A percentile compares a stretch with the other conserved stretches of the same genome.
Conservation (phyloP, 2,113 vertebrate species). For the Lontra canadensis region DNA sequence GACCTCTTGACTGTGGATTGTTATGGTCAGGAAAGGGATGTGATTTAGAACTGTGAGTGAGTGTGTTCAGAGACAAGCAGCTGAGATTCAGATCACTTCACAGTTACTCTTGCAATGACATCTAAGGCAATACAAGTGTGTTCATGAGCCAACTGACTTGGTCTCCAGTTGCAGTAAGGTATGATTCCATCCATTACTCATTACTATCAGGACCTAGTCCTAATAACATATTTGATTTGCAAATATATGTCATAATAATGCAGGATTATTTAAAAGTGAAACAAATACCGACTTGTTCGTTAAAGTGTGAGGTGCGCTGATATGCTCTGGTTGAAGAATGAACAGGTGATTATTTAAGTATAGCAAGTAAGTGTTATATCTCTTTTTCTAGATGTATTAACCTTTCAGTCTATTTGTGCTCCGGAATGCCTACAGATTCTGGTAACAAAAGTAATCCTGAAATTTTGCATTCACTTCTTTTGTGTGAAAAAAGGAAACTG, state of each 20-base stretch:
- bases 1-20: neutral
- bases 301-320: neutral
- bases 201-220: neutral
- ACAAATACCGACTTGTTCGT: neutral
- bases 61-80: neutral
- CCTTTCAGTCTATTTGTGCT: neutral
- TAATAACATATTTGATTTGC: constrained; percentile 28
- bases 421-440: neutral
- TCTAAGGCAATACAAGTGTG: neutral
- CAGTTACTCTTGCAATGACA: neutral
- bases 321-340: constrained; percentile 13
- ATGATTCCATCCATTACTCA: constrained; percentile 23
- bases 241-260: neutral
- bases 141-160: neutral
- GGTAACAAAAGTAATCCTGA: constrained; percentile 23
- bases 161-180: neutral
- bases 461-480: constrained; percentile 35
- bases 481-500: neutral
- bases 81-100: neutral
- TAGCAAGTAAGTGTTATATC: neutral
- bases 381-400: constrained; percentile 16
- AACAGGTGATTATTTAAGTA: neutral
- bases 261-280: constrained; percentile 18
- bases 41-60: neutral
- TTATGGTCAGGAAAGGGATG: neutral